Percentiles rank a stretch among this genome's conserved stretches.
phyloP scores from a whole-genome alignment of 2,888 invertebrate species.

The Acleris sparsana region DNA sequence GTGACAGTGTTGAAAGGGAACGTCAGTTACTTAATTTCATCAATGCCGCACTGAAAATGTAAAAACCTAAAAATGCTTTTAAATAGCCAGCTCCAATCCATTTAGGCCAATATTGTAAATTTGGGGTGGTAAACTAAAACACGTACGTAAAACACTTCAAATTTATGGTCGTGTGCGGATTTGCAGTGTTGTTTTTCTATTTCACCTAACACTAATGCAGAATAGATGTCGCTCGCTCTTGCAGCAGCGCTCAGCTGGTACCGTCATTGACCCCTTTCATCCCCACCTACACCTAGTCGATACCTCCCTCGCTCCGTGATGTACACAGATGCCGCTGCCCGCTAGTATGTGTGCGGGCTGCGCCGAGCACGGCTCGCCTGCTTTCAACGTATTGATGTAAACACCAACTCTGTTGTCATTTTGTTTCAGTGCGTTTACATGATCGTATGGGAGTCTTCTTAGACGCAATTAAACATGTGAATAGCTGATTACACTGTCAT shows the following conservation, averaged over 20 bases:
- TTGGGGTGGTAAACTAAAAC: constrained; percentile 26
- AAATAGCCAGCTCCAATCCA: constrained; percentile 13
- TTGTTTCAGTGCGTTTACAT: constrained; percentile 74
- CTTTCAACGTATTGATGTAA: constrained; percentile 76
- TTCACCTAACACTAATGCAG: constrained; percentile 42
- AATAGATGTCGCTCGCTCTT: constrained; percentile 48
- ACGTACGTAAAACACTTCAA: constrained; percentile 30
- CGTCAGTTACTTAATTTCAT: constrained; percentile 8
- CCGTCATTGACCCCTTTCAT: constrained; percentile 72
- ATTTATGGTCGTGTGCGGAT: constrained; percentile 37
- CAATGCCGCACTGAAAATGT: constrained; percentile 21
- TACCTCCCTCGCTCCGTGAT: constrained; percentile 59
- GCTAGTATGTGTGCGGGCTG: constrained; percentile 61
- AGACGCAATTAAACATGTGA: constrained; percentile 65
- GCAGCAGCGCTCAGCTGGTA: constrained; percentile 46
- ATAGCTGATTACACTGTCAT: constrained; percentile 65
- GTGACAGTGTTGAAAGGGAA: not conserved
- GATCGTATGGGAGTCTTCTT: constrained; percentile 60
- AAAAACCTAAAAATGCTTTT: constrained; percentile 21
- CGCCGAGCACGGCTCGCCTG: constrained; percentile 33
- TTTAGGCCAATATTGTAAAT: constrained; percentile 29
- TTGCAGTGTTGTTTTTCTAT: constrained; percentile 59
- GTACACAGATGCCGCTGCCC: constrained; percentile 37
- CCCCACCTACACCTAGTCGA: constrained; percentile 63
- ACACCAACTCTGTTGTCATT: constrained; percentile 70